Evolutionary conservation across 2,113 vertebrate species (phyloP), one percentile per base, ranked within the genome.

Genomic region (Scartelaos histophorus): DNA sequence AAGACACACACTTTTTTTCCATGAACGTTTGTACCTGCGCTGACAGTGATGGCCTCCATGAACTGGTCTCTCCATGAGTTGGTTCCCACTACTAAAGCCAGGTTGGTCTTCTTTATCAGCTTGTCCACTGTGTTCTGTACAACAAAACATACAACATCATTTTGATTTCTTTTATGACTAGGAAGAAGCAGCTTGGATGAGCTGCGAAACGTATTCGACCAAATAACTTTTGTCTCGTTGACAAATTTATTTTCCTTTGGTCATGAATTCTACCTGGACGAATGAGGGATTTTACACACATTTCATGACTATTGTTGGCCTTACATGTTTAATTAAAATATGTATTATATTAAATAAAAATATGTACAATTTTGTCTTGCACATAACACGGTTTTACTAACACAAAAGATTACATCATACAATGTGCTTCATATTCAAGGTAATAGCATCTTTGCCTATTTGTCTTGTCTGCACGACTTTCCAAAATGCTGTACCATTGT

Each of bases 11-110:
- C 29, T 29, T 29, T 29, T n/a, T 49, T 49, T 16, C 16, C 16
- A 51, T 19, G 3, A 0, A 16, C 69, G 24, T 75, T 49, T 25
- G 57, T 90, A 98, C 97, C 97, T 94, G 97, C 95, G 1, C 97
- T 98, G 93, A 99, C 97, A 19, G 97, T 99, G 74, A 99, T 98
- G 80, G 97, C 97, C 90, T 98, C 97, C 97, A 99, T 88, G 92
- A 99, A 99, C 91, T 99, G 97, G 79, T 99, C 97, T 88, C 95
- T 95, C 97, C 97, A 99, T 71, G 97, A 98, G 93, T 98, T 96
- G 15, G 97, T 99, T 71, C 97, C 97, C 89, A 99, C 97, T 85
- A 98, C 97, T 92, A 98, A 89, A 5, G 97, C 96, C 90, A 99
- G 88, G 92, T 98, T 99, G 81, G 97, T 99, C 93, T 99, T 99